phyloP scores from a whole-genome alignment of 2,113 vertebrate genomes.

The Osmerus mordax region DNA sequence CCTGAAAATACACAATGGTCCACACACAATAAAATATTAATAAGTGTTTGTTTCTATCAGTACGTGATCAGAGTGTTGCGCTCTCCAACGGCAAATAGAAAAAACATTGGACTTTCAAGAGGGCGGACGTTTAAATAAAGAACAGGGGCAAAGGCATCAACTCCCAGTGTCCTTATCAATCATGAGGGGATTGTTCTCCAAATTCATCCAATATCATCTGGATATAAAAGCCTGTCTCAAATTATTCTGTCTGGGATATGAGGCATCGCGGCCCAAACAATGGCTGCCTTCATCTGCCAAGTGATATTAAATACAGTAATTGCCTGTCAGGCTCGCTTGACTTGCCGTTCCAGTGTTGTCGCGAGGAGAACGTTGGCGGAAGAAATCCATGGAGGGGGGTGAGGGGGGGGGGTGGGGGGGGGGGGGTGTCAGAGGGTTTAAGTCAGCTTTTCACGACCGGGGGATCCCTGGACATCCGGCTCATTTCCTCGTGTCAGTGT shows the following conservation, averaged over 20 bases:
- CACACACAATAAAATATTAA: slow-evolving; percentile 29
- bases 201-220: slow-evolving; percentile 3
- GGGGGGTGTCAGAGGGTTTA: slow-evolving; percentile 1
- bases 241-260: slow-evolving; percentile 25
- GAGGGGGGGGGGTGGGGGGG: slow-evolving; percentile 10
- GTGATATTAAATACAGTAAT: slow-evolving; percentile 48
- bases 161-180: slow-evolving; percentile 4
- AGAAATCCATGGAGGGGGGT: slow-evolving; percentile 8
- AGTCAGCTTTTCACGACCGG: neutral
- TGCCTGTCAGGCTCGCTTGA: slow-evolving; percentile 34
- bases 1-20: slow-evolving; percentile 9
- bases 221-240: slow-evolving; percentile 31
- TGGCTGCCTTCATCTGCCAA: slow-evolving; percentile 32
- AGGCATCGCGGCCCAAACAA: slow-evolving; percentile 33
- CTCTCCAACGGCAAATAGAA: slow-evolving; percentile 2
- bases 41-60: slow-evolving; percentile 30
- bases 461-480: neutral
- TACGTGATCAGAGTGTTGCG: neutral
- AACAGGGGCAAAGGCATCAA: neutral
- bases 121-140: neutral
- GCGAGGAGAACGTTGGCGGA: neutral
- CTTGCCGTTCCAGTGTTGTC: neutral
- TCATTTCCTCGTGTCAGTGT: slow-evolving; percentile 16
- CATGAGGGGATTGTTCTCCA: slow-evolving; percentile 4
- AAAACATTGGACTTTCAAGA: neutral